Evolutionary conservation across 2,113 vertebrate genomes (phyloP), one percentile per base, ranked within the genome.

Genomic region (Vulpes lagopus): DNA sequence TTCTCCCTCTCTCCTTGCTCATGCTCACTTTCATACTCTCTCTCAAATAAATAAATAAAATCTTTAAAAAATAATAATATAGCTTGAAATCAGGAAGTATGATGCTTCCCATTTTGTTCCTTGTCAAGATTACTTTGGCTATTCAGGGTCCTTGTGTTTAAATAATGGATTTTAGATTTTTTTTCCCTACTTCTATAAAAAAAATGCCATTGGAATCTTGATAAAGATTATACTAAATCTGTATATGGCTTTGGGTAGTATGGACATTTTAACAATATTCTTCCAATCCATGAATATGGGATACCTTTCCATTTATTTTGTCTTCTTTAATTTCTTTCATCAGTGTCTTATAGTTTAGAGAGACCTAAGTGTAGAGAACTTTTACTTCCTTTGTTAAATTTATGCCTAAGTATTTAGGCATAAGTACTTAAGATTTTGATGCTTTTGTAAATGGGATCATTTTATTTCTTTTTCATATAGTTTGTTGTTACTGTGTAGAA

Each of bases 191-290:
- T 71, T 69, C 12, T 23, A 7, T 82, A 15, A 57, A 82, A 81
- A 92, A 81, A 92, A 71, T 92, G 35, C 25, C 27, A 59, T n/a
- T 92, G 53, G 64, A 59, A 71, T 92, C 43, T 82, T n/a, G 27
- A 5, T 71, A 49, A 0, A 35, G 53, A 71, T 82, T 71, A 22
- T 35, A 60, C 23, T 49, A 8, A 91, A 43, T 69, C 78, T 59
- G 8, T 69, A 81, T 12, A 5, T 91, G 20, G 78, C 35, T 71
- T 92, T n/a, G 19, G 35, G 27, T n/a, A 82, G 9, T 49, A 49
- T 79, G 78, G 51, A 32, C 35, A 71, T 71, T 82, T 92, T 69
- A 69, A 82, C 51, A 69, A 1, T 82, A 82, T 69, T 82, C 27
- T 92, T 92, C 64, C 9, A 71, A 5, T 49, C 53, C 65, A 17